These are phyloP conservation scores for Lochmaea crataegi DNA, from an alignment of 2,888 invertebrate species.

Conservation along the genomic window DNA sequence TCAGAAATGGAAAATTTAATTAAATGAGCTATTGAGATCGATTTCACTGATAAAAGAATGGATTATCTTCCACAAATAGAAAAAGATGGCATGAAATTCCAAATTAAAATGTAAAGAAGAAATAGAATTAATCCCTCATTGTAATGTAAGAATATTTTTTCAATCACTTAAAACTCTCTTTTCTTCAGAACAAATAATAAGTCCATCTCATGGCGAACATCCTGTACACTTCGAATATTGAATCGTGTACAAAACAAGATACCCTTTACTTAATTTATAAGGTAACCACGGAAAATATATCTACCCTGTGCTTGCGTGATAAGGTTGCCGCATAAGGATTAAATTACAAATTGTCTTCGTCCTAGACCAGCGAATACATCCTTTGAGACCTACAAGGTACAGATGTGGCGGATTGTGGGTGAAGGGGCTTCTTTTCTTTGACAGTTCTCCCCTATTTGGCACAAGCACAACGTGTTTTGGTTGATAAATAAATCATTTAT, in stretches of 20 bases:
- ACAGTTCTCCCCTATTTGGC: background rate
- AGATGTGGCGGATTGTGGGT: constrained; percentile 6
- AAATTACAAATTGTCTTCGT: constrained; percentile 12
- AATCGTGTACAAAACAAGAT: background rate
- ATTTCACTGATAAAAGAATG: no score
- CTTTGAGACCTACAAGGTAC: constrained; percentile 14
- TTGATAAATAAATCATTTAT: background rate
- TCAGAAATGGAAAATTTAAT: no score
- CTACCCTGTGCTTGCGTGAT: constrained; percentile 1
- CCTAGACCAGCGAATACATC: background rate
- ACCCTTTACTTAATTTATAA: constrained; percentile 3
- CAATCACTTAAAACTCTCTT: no score
- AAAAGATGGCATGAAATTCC: no score
- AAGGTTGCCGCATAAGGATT: constrained; percentile 13
- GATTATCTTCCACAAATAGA: no score
- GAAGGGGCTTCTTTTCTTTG: background rate
- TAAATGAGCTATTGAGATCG: no score
- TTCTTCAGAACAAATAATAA: no score
- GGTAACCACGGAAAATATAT: background rate
- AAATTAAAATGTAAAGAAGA: no score
- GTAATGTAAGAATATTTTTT: no score
- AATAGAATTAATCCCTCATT: no score
- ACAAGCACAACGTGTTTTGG: background rate
- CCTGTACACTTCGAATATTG: background rate
- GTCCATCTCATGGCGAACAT: no score